phyloP scores from a whole-genome alignment of 2,113 vertebrate genomes.

The Pandion haliaetus region DNA sequence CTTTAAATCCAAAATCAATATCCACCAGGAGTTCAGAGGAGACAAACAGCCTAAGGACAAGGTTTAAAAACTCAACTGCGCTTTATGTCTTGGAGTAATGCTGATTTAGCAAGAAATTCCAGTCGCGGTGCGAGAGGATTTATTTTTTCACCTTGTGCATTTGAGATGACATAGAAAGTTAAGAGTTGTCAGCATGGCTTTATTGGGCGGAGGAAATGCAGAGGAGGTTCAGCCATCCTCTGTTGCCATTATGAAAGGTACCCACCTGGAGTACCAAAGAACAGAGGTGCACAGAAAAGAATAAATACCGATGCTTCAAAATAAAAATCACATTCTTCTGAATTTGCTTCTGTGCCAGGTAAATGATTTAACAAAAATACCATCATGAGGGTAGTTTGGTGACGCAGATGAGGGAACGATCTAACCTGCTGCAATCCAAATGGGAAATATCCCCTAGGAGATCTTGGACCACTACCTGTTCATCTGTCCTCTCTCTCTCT shows the following conservation, averaged over 20 bases:
- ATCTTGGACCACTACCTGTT: not conserved
- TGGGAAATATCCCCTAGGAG: not conserved
- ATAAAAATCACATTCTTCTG: not conserved
- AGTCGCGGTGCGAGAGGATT: not conserved
- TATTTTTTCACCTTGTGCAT: conserved; percentile 45
- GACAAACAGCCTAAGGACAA: not conserved
- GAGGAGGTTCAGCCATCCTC: not conserved
- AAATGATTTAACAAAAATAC: not conserved
- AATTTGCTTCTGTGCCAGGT: not conserved
- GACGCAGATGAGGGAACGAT: not conserved
- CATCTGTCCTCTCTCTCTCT: not conserved
- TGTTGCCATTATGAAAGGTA: not conserved
- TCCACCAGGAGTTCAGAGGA: not conserved
- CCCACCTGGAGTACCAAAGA: not conserved
- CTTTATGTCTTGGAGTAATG: conserved; percentile 15
- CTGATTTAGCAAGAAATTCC: conserved; percentile 52
- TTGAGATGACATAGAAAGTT: conserved; percentile 27
- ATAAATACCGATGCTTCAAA: not conserved
- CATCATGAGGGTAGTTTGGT: not conserved
- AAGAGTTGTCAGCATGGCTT: conserved; percentile 7
- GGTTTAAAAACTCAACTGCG: not conserved
- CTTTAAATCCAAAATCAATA: conserved; percentile 46
- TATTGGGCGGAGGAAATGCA: not conserved
- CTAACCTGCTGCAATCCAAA: not conserved
- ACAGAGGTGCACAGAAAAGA: not conserved